Evolutionary conservation across 2,797 vertebrate genomes (phyloP).

Genomic region (Acestrorhynchus altus): DNA sequence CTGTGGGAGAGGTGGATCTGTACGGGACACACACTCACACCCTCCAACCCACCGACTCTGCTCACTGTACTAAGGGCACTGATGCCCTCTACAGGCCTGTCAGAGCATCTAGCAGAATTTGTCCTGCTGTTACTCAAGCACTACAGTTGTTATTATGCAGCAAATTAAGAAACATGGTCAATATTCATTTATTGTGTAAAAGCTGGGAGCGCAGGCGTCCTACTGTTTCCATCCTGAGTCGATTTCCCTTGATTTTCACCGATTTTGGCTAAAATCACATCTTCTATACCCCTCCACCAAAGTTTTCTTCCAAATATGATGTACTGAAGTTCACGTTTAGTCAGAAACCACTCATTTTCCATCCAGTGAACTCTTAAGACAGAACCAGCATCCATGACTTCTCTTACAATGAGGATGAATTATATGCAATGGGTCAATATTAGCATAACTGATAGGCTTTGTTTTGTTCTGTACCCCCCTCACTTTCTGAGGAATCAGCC

Average conservation of each 20-base stretch:
- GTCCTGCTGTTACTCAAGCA: background rate
- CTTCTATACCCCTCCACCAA: background rate
- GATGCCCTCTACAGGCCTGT: constrained; percentile 44
- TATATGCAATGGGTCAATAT: constrained; percentile 45
- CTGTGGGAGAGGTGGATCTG: constrained; percentile 9
- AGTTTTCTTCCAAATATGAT: background rate
- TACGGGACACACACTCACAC: background rate
- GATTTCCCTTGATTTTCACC: background rate
- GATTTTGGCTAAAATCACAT: background rate
- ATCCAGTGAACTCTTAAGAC: constrained; percentile 8
- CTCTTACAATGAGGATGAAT: constrained; percentile 23
- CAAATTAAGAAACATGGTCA: background rate
- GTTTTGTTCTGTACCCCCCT: background rate
- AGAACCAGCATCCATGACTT: constrained; percentile 12
- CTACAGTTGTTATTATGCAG: constrained; percentile 16
- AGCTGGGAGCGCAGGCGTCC: background rate
- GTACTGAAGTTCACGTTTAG: constrained; percentile 16
- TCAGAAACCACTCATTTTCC: constrained; percentile 35
- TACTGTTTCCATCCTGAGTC: too few species aligned
- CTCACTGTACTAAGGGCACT: background rate
- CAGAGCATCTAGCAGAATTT: background rate
- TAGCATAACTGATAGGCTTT: constrained; percentile 7
- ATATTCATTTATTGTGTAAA: background rate
- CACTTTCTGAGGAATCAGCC: constrained; percentile 14
- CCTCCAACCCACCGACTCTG: too few species aligned